Conservation (phyloP, 2,113 vertebrate genomes). For the Pterocles gutturalis region DNA sequence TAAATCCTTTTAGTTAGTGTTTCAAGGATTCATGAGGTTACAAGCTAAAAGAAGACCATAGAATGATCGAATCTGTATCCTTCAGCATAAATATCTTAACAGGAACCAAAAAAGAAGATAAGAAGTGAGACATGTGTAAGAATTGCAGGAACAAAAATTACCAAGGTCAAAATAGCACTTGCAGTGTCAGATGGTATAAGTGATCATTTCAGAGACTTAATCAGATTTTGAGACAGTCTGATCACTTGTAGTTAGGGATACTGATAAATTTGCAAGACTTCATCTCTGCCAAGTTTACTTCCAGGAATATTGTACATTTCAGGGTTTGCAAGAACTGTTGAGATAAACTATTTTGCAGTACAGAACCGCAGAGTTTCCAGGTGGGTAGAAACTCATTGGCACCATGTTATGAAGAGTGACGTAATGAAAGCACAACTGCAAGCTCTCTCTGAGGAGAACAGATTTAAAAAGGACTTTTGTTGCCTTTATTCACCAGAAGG, state of each 20-base stretch:
- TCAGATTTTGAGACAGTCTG: not conserved
- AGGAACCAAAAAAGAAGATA: not conserved
- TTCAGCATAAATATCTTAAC: not conserved
- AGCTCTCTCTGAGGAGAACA: not conserved
- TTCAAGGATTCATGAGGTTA: constrained; percentile 17
- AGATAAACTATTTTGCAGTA: not conserved
- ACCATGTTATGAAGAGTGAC: not conserved
- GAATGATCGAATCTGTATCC: not conserved
- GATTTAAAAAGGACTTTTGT: not conserved
- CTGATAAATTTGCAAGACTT: not conserved
- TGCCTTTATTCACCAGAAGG: not conserved
- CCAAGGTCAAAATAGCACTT: not conserved
- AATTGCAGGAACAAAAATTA: not conserved
- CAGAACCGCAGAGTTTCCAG: not conserved
- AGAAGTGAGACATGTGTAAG: not conserved
- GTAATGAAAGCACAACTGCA: not conserved
- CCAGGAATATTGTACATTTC: not conserved
- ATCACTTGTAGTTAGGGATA: not conserved
- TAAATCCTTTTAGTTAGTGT: constrained; percentile 20
- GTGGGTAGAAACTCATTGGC: not conserved
- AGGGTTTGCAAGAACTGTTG: not conserved
- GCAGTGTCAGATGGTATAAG: not conserved
- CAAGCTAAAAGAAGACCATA: not conserved
- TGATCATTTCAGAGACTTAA: not conserved
- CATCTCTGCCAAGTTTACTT: not conserved